Percentiles rank a stretch among this genome's conserved stretches.
phyloP scores from a whole-genome alignment of 2,888 invertebrate genomes.

The Eristalinus aeneus region DNA sequence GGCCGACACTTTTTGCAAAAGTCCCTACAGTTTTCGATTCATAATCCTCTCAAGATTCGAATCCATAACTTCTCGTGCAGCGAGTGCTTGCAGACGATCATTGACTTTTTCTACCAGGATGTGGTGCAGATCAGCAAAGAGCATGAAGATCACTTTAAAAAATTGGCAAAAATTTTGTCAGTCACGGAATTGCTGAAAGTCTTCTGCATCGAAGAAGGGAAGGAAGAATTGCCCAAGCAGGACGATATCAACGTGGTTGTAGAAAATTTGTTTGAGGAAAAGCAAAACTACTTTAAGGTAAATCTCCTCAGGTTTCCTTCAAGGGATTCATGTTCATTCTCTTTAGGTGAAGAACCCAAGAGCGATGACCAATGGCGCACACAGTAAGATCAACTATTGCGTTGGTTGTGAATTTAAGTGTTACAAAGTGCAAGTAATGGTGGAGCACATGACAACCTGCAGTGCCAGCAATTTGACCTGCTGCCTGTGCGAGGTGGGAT shows the following conservation, averaged over 20 bases:
- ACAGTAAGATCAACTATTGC: slow-evolving; percentile 80
- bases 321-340: not conserved
- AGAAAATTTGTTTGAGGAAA: slow-evolving; percentile 76
- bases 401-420: slow-evolving; percentile 80
- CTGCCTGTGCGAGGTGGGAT: slow-evolving; percentile 78
- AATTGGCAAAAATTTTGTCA: slow-evolving; percentile 76
- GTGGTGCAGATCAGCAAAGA: slow-evolving; percentile 76
- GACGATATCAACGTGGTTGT: slow-evolving; percentile 72
- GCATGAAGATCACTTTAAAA: slow-evolving; percentile 78
- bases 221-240: slow-evolving; percentile 46
- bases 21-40: slow-evolving; percentile 78
- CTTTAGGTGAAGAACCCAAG: slow-evolving; percentile 52
- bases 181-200: slow-evolving; percentile 77
- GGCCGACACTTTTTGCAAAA: slow-evolving; percentile 75
- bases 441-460: slow-evolving; percentile 77
- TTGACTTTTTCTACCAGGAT: slow-evolving; percentile 79
- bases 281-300: slow-evolving; percentile 78
- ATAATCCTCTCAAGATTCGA: slow-evolving; percentile 78
- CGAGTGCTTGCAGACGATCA: slow-evolving; percentile 77
- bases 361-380: slow-evolving; percentile 71
- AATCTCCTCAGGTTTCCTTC: not conserved
- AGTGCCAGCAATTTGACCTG: slow-evolving; percentile 77
- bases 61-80: slow-evolving; percentile 77
- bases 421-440: slow-evolving; percentile 80
- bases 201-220: slow-evolving; percentile 74